phyloP scores from a whole-genome alignment of 2,113 vertebrate genomes.

The Myotis lucifugus region DNA sequence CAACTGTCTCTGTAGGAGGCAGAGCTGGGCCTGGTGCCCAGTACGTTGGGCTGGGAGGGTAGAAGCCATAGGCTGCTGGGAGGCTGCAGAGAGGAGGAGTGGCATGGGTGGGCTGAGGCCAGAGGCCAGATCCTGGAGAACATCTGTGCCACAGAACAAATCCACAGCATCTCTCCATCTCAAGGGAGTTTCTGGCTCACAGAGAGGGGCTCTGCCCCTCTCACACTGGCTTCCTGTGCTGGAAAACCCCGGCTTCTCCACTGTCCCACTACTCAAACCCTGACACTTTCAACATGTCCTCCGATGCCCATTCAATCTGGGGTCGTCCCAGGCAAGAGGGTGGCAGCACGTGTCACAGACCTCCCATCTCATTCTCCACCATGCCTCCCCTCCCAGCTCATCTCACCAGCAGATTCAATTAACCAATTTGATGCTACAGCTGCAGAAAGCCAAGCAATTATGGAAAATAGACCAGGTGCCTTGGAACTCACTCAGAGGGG shows the following conservation, averaged over 20 bases:
- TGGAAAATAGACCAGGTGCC: conserved; percentile 34
- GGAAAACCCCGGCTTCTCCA: neutral
- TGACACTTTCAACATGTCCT: neutral
- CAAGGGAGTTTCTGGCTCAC: neutral
- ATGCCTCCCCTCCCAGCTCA: neutral
- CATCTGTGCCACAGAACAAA: neutral
- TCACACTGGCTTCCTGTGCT: neutral
- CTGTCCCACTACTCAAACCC: neutral
- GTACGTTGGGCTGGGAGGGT: no score
- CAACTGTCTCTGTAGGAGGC: neutral
- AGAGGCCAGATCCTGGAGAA: neutral
- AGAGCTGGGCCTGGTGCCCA: neutral
- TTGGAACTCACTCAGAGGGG: conserved; percentile 17
- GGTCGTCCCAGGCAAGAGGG: neutral
- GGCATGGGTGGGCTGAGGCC: neutral
- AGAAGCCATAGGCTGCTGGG: neutral
- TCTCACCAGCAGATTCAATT: conserved; percentile 79
- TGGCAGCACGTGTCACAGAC: neutral
- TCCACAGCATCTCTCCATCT: neutral
- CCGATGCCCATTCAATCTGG: neutral
- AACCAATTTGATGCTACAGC: conserved; percentile 73
- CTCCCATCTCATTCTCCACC: neutral
- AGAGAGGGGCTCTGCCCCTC: neutral
- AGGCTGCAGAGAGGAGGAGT: neutral
- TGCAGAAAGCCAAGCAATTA: conserved; percentile 55